A percentile compares a stretch with the other conserved stretches of the same genome.
Conservation (phyloP, 2,113 vertebrate species). For the Chamaea fasciata region DNA sequence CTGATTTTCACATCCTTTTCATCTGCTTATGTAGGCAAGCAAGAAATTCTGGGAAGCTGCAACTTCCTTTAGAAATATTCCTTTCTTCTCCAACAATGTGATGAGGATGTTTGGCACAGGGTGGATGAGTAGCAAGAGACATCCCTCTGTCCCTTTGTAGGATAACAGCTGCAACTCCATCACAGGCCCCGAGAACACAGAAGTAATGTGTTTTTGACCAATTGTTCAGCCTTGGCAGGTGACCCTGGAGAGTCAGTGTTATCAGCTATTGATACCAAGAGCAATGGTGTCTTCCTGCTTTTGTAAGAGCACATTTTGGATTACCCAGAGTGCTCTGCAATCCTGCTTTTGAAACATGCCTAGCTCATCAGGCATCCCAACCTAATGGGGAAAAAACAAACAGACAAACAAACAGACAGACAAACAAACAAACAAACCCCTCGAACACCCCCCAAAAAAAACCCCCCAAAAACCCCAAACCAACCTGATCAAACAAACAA, state of each 20-base stretch:
- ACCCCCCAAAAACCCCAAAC: no score
- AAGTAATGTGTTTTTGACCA: conserved; percentile 26
- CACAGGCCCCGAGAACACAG: background rate
- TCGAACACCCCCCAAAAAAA: no score
- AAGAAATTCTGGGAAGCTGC: background rate
- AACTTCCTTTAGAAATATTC: background rate
- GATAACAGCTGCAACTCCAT: conserved; percentile 44
- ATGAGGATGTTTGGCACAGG: background rate
- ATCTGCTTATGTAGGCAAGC: background rate
- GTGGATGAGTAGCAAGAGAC: background rate
- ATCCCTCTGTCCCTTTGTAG: background rate
- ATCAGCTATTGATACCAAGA: conserved; percentile 38
- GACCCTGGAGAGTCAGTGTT: background rate
- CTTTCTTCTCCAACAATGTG: background rate
- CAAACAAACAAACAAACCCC: background rate
- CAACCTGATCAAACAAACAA: no score
- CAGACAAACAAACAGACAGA: no score
- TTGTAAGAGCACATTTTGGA: conserved; percentile 28
- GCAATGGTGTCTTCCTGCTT: conserved; percentile 17
- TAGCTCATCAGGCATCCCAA: background rate
- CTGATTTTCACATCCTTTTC: background rate
- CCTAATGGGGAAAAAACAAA: background rate
- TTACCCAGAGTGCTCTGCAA: conserved; percentile 35
- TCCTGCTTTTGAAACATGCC: conserved; percentile 32
- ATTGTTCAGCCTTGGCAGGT: conserved; percentile 58